Base-by-base conservation (phyloP, 1,140 invertebrate genomes). In the Branchinecta lynchi region DNA sequence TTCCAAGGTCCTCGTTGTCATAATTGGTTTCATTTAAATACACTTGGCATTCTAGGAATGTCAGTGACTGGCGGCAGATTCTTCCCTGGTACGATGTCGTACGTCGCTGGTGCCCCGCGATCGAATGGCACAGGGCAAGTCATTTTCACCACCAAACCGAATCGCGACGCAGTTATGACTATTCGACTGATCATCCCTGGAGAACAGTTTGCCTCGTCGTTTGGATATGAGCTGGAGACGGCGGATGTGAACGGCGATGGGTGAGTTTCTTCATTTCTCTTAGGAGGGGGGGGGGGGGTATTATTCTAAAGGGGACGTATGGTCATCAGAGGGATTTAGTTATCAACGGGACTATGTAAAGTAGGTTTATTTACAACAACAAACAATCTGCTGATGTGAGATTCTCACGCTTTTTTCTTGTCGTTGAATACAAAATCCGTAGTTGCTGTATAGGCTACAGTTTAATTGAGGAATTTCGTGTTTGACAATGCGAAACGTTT, bases 211-310 rank as follows among this genome's bases (percentile, higher is more conserved):
- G 89, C 86, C 1, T 92, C 89, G 5, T 90, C 88, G 76, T 96
- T 89, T 78, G 92, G 93, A 66, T 95, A 94, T 76, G 89, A 92
- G 80, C 78, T 95, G 7, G 80, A 87, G 7, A 83, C 87, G 6
- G 86, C 88, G 17, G 92, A 96, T 80, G 80, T 94, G 6, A 93
- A 96, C 76, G 87, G 88, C 10, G 92, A 96, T 78, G 85, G 85
- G 86, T 91, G 81, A 80, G 80, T 77, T 45, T 45, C 51, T 60
- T 72, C 66, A 70, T 32, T 67, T 20, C 44, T 17, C 45, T 21
- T 67, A n/a, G 32, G 32, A n/a, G 32, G 5, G 32, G 32, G 32
- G 32, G 32, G 32, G 32, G 32, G 32, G 32, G 32, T 32, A 32
- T 32, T 5, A 32, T n/a, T n/a, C n/a, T n/a, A n/a, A n/a, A n/a